Evolutionary conservation across 2,888 invertebrate species (phyloP), one percentile per base, ranked within the genome.

Genomic region (Noctua pronuba): DNA sequence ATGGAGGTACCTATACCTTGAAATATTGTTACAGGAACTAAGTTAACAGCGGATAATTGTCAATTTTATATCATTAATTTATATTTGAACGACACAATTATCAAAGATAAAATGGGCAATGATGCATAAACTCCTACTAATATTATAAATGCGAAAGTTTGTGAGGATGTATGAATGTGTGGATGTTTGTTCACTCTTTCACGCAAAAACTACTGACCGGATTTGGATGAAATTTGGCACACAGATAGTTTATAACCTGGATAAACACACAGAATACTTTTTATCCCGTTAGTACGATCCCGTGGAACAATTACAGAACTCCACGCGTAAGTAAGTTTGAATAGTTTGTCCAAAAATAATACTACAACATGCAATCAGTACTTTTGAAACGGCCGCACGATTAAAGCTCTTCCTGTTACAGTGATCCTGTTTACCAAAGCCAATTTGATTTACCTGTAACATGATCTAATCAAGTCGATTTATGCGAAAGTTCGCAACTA

Each of bases 401-500:
- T 46, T 74, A 7, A n/a, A 11, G 35, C 16, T 6, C 38, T 31
- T 41, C 2, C n/a, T 52, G 10, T 24, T 44, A 68, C 35, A 35
- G 55, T 70, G 49, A 78, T 66, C 18, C 55, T 62, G 49, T 84
- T 71, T 78, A 41, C 82, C 67, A 79, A 79, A 75, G 79, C n/a
- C 58, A 80, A 82, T 79, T 80, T 73, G 72, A 82, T 81, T 75
- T 81, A 84, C 82, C 80, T 79, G 69, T 82, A 80, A 79, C 67
- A 69, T 80, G 77, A 87, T 77, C 76, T 85, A 82, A 89, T 89
- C 83, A 82, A 81, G 75, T 75, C 73, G 80, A 81, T 86, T 86
- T 86, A 86, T 80, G 72, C 80, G 76, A 80, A 88, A 89, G 85
- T 88, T 89, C 79, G 84, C 77, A 80, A 89, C 85, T 82, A 86